Base-by-base conservation (phyloP, 1,140 invertebrate genomes). In the Drosophila azteca region DNA sequence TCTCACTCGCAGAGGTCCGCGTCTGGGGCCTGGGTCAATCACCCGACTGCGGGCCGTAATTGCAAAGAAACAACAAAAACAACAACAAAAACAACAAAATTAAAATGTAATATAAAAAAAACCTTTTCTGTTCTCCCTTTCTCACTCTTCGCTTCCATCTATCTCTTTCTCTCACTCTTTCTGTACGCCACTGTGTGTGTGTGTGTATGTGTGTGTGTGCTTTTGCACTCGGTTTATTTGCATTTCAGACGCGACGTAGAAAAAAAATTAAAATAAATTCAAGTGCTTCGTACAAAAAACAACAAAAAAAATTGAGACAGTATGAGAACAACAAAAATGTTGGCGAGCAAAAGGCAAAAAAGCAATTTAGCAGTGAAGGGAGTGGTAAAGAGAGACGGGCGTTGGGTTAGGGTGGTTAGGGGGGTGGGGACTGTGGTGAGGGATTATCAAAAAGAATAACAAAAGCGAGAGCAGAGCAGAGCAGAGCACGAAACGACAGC, bases 11-110 rank as follows among this genome's bases (percentile, higher is more conserved):
- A 13, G 45, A 41, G 54, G 68, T 58, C 50, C 54, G 71, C 41
- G 57, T 20, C 29, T 54, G 62, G 45, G 67, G 61, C 64, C 74
- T 64, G 77, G 81, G 81, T 84, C 82, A 84, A 81, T 85, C 81
- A 84, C 82, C 78, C 49, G 63, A 26, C 71, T 44, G 70, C 68
- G 66, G 74, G 75, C 72, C 80, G 71, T 81, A 69, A 76, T 77
- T 71, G 62, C 73, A 20, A 52, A 73, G 66, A 62, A 62, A 59
- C 59, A 65, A 54, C 17, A 20, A 20, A 0, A 20, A 20, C 17
- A 20, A 20, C 17, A 20, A 20, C 17, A 20, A 20, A 20, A 20
- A 20, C 68, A 72, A 73, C 29, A 52, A 69, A 64, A 58, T 63
- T 51, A 17, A 51, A 74, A 72, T 58, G 66, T 69, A 69, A 69